Evolutionary conservation across 2,113 vertebrate species (phyloP).

Genomic region (Micronisus gabar): DNA sequence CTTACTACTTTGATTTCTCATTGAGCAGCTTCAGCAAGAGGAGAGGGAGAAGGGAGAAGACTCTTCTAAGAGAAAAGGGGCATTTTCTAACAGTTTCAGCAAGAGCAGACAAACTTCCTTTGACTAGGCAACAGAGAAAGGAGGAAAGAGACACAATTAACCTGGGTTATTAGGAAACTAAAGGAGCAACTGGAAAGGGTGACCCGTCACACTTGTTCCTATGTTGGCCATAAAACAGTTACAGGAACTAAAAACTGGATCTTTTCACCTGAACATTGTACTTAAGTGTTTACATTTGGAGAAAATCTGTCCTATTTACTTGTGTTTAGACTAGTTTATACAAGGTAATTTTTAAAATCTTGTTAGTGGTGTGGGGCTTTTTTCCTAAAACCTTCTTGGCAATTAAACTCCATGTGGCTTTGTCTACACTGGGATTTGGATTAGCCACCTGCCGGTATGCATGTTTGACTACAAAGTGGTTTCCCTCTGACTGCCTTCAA

Average conservation of each 20-base stretch:
- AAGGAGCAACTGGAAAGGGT: background rate
- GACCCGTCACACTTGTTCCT: background rate
- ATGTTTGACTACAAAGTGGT: background rate
- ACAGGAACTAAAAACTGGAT: background rate
- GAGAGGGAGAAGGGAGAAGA: background rate
- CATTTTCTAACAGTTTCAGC: background rate
- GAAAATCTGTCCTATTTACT: background rate
- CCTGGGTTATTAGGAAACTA: background rate
- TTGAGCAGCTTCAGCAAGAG: background rate
- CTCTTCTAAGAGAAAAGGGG: background rate
- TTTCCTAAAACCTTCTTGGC: background rate
- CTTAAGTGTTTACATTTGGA: background rate
- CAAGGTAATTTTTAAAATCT: background rate
- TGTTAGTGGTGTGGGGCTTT: rapidly evolving
- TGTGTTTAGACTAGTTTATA: background rate
- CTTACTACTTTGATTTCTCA: background rate
- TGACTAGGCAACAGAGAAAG: background rate
- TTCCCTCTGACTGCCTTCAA: background rate
- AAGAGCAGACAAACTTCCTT: background rate
- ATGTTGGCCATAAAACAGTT: background rate
- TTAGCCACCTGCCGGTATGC: background rate
- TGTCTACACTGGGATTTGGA: rapidly evolving
- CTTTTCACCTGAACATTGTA: background rate
- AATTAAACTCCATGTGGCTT: background rate
- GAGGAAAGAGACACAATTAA: background rate